Evolutionary conservation across 2,113 vertebrate species (phyloP).

Genomic region (Caranx ignobilis): DNA sequence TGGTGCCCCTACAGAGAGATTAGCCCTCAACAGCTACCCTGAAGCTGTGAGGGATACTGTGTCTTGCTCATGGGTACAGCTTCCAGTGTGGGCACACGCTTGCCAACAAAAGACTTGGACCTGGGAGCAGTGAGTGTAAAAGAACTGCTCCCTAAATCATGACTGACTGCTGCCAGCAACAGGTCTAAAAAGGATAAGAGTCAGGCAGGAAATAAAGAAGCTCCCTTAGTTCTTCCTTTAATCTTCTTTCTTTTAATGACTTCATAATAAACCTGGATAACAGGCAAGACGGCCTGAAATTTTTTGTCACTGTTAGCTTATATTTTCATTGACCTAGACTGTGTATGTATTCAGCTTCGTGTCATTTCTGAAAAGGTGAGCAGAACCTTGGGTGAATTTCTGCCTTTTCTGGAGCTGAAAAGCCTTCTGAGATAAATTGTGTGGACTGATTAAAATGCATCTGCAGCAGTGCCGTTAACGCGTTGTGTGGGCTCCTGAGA

Average conservation of each 20-base stretch:
- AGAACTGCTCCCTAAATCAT: slow-evolving; percentile 31
- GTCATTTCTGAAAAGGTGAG: slow-evolving; percentile 55
- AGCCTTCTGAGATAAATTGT: slow-evolving; percentile 54
- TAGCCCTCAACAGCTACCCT: slow-evolving; percentile 43
- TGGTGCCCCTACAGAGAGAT: slow-evolving; percentile 64
- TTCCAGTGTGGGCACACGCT: slow-evolving; percentile 15
- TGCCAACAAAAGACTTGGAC: slow-evolving; percentile 50
- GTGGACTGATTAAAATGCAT: slow-evolving; percentile 73
- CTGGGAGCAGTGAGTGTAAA: slow-evolving; percentile 34
- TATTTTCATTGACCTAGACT: slow-evolving; percentile 39
- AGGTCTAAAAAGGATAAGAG: background rate
- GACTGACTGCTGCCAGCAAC: slow-evolving; percentile 17
- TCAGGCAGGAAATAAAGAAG: slow-evolving; percentile 17
- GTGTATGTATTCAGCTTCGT: slow-evolving; percentile 13
- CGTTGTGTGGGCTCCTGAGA: slow-evolving; percentile 73
- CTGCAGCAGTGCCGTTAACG: slow-evolving; percentile 47
- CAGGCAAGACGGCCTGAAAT: slow-evolving; percentile 26
- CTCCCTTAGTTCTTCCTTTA: slow-evolving; percentile 22
- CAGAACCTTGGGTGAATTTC: slow-evolving; percentile 49
- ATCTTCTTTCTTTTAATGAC: slow-evolving; percentile 42
- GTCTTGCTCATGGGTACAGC: slow-evolving; percentile 55
- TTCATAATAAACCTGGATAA: slow-evolving; percentile 54
- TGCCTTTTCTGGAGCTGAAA: slow-evolving; percentile 36
- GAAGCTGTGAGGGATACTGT: slow-evolving; percentile 42
- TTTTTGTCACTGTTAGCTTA: slow-evolving; percentile 26